phyloP scores from a whole-genome alignment of 2,113 vertebrate species.

The Myanophis thanlyinensis region DNA sequence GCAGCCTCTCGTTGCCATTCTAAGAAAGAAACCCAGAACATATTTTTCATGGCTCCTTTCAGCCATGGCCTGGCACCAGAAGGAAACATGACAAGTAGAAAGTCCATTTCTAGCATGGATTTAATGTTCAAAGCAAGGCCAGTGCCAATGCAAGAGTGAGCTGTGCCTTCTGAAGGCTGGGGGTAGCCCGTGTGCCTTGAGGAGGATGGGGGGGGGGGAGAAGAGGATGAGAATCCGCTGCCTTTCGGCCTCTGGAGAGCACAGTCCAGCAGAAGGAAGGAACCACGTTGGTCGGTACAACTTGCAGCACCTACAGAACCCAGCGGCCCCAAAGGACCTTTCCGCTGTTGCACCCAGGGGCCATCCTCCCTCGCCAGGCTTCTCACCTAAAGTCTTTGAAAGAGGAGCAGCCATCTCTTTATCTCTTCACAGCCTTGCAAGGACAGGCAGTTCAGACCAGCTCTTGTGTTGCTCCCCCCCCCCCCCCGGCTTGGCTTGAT shows the following conservation, averaged over 20 bases:
- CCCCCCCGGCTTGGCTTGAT: background rate
- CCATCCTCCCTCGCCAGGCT: background rate
- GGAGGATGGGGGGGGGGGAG: background rate
- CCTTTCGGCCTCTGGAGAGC: background rate
- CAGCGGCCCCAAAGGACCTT: background rate
- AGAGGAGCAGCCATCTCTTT: slow-evolving; percentile 27
- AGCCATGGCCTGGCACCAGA: slow-evolving; percentile 38
- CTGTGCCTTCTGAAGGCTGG: background rate
- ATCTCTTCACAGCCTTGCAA: background rate
- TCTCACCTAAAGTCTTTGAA: slow-evolving; percentile 34
- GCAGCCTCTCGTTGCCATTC: slow-evolving; percentile 20
- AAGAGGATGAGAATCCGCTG: background rate
- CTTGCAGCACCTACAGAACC: background rate
- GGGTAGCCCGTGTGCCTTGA: background rate
- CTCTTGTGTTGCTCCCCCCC: background rate
- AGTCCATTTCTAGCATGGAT: slow-evolving; percentile 41
- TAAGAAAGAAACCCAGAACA: slow-evolving; percentile 27
- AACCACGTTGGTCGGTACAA: background rate
- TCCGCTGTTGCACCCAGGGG: background rate
- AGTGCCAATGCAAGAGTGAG: slow-evolving; percentile 60
- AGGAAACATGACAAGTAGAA: slow-evolving; percentile 40
- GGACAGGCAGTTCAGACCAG: rapidly evolving
- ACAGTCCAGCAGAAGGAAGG: background rate
- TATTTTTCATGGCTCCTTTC: slow-evolving; percentile 51
- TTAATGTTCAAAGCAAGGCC: slow-evolving; percentile 44